Base-by-base conservation (phyloP, 2,113 vertebrate species). In the Brevimyrus niger region DNA sequence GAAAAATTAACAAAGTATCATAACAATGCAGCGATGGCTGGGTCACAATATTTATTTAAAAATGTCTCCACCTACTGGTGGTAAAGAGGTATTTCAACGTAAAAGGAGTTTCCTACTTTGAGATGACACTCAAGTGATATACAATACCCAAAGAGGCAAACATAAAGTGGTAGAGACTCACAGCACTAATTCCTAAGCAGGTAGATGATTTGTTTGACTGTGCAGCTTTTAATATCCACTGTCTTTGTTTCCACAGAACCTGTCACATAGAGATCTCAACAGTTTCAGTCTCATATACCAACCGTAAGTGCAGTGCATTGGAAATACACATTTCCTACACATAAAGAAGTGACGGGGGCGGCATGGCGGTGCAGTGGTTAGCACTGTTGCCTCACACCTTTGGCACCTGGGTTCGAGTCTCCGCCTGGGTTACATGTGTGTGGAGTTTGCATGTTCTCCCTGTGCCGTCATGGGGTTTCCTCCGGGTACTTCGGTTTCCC, bases 281-380 rank as follows among this genome's bases (percentile, higher is more conserved):
- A 95, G 38, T 92, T 97, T 97, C 92, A 96, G 94, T 92, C 91
- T 94, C 92, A 92, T 96, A 90, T 94, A 97, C 48, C 96, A 94
- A 84, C 96, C 91, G 97, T 98, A 94, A 97, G 97, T 97, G 42
- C 9, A 88, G 23, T n/a, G 17, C 9, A 31, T 76, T 13, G 31
- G 15, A 76, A 17, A 76, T 76, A 19, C 35, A 13, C 42, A n/a
- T n/a, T n/a, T n/a, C n/a, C n/a, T n/a, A n/a, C n/a, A n/a, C n/a
- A n/a, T n/a, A n/a, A n/a, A n/a, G n/a, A n/a, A n/a, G n/a, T n/a
- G n/a, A n/a, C n/a, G n/a, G n/a, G n/a, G n/a, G n/a, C n/a, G n/a
- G n/a, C n/a, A n/a, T n/a, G n/a, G n/a, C n/a, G n/a, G n/a, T n/a
- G n/a, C n/a, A n/a, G n/a, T n/a, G n/a, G n/a, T n/a, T n/a, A n/a